Conservation (phyloP, 2,113 vertebrate species). For the Bothrops jararaca region DNA sequence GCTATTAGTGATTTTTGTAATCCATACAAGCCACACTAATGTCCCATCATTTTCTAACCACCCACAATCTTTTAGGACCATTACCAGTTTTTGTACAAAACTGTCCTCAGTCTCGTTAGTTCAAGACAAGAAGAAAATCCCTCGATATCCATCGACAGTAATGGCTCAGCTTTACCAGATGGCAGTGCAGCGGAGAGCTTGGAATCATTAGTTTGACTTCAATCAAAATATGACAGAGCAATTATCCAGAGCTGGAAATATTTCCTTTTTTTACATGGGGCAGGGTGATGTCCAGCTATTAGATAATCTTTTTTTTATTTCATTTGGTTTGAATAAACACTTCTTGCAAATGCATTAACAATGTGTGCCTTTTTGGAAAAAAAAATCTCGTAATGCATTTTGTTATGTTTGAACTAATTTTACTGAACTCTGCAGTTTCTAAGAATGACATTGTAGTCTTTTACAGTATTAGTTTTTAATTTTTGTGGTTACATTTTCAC, state of each 20-base stretch:
- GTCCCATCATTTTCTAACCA: constrained; percentile 20
- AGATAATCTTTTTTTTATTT: constrained; percentile 41
- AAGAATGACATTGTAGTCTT: constrained; percentile 68
- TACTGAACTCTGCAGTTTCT: constrained; percentile 75
- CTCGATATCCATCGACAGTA: constrained; percentile 81
- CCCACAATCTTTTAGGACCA: constrained; percentile 78
- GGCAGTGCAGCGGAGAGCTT: constrained; percentile 84
- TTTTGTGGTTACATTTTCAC: constrained; percentile 72
- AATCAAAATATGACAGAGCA: constrained; percentile 12
- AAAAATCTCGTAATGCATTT: constrained; percentile 75
- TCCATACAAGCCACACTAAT: constrained; percentile 20
- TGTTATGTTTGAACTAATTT: constrained; percentile 77
- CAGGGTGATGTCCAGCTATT: constrained; percentile 28
- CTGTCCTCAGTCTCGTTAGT: constrained; percentile 90
- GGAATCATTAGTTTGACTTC: constrained; percentile 86
- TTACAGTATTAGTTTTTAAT: constrained; percentile 69
- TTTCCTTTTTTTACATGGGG: constrained; percentile 43
- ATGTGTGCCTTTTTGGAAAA: constrained; percentile 86
- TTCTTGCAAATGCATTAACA: constrained; percentile 71
- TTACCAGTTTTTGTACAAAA: constrained; percentile 94
- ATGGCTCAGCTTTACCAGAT: constrained; percentile 77
- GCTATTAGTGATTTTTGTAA: neutral
- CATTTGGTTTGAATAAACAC: constrained; percentile 42
- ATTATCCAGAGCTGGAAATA: constrained; percentile 32
- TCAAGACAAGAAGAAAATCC: constrained; percentile 85